Evolutionary conservation across 1,140 invertebrate genomes (phyloP).

Genomic region (Trypoxylus dichotomus): DNA sequence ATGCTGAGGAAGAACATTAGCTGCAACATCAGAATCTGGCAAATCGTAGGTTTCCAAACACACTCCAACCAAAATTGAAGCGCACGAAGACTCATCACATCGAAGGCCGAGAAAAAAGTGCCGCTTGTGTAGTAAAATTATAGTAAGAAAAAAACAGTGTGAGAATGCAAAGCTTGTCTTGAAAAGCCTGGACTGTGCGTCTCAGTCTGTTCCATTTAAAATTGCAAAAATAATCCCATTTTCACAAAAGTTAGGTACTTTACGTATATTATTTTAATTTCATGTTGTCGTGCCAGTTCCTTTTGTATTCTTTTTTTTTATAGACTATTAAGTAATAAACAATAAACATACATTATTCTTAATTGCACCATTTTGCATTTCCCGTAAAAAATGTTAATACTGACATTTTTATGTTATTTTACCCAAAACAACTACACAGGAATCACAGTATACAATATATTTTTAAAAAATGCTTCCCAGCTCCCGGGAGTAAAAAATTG

Average conservation of each 20-base stretch:
- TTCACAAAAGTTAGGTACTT: neutral
- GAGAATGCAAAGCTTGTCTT: no score
- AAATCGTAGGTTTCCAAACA: neutral
- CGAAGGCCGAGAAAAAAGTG: neutral
- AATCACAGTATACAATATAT: constrained; percentile 6
- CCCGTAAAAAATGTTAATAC: neutral
- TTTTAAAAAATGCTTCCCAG: neutral
- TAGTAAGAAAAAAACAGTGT: neutral
- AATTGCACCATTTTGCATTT: neutral
- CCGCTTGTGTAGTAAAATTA: neutral
- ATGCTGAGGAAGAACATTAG: no score
- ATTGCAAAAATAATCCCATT: neutral
- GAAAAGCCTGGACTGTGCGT: no score
- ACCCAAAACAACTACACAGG: neutral
- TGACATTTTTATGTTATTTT: neutral
- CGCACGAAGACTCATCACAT: neutral
- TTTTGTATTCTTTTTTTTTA: constrained; percentile 10
- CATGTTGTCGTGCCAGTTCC: neutral
- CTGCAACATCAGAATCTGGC: no score
- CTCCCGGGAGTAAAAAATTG: neutral
- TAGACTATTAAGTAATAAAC: neutral
- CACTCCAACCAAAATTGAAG: neutral
- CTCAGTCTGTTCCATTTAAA: no score
- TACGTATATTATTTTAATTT: constrained; percentile 1
- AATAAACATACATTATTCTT: constrained; percentile 8